Evolutionary conservation across 2,113 vertebrate genomes (phyloP), one percentile per base, ranked within the genome.

Genomic region (Spea multiplicata): DNA sequence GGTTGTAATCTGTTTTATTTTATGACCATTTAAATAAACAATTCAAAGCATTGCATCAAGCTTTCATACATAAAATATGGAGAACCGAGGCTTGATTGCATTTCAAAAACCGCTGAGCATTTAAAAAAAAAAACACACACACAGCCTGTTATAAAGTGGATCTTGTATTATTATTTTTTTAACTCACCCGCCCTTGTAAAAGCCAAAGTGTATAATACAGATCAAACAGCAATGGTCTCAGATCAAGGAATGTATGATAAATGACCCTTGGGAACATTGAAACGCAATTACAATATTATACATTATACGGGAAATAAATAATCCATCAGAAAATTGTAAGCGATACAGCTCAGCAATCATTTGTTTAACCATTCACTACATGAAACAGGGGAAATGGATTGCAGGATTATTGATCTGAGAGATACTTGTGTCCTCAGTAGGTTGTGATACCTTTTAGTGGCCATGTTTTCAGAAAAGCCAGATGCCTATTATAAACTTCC

Each of bases 41-140:
- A 80, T 80, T 74, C 78, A 67, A 80, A 80, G 71, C 71, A 68
- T 80, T 80, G 71, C 78, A 80, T 80, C 78, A 80, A 45, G 65
- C 78, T 80, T 80, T 80, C 78, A 80, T 80, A 80, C 78, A 80
- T 80, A 80, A 80, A 80, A 80, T 80, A 80, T 80, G 78, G 78
- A 74, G 64, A 73, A 65, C 64, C 12, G 65, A 59, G 45, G 71
- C 78, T 80, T 80, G 78, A 80, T 80, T 80, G 71, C 78, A 80
- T 80, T 80, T 80, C 78, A 59, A 61, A 80, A 80, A 80, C 71
- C 78, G 78, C 78, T 80, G 78, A 80, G 78, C 65, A 67, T 80
- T 80, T 80, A 74, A 80, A 80, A 80, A 74, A 44, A 53, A 59
- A 59, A 59, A 12, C 4, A 59, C 10, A 12, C 10, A 53, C 6